Base-by-base conservation (phyloP, 2,888 invertebrate species). In the Himalopsyche anomala region DNA sequence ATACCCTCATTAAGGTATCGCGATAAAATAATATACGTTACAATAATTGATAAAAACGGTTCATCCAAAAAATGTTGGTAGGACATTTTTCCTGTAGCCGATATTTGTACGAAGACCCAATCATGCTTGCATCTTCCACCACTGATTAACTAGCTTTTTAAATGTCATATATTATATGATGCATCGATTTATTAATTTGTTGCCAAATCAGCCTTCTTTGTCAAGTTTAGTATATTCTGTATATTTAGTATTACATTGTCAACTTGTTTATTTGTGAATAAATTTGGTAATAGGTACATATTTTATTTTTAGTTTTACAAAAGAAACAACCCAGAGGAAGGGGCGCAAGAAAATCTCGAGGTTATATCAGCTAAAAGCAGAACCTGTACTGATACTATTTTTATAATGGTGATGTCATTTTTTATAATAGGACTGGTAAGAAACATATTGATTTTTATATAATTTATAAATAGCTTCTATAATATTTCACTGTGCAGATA, bases 351-450 rank as follows among this genome's bases (percentile, higher is more conserved):
- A 42, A 62, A 11, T 19, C 56, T 69, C 8, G 87, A 87, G 80
- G 82, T 87, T 17, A 55, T 85, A 62, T 85, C 86, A 56, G 84
- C 87, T 12, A 90, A 90, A 84, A 89, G 89, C 45, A 89, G 92
- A 88, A 90, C 90, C 83, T 94, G 94, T 90, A 94, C 94, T 0
- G 95, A 95, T 90, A 91, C 94, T 36, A 89, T 93, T 82, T 94
- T 93, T 89, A 90, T 95, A 38, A 89, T 94, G 15, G 88, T 95
- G 12, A 93, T 95, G 89, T 89, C 92, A 2, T 90, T 91, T 55
- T 94, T 94, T 90, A 90, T 94, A 84, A 91, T 92, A 45, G 92
- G 92, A 87, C 91, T 94, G 92, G 95, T 95, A 91, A 91, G 93
- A 90, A 86, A 12, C 38, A 40, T 8, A 28, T 42, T 83, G 0